A percentile compares a stretch with the other conserved stretches of the same genome.
Conservation (phyloP, 2,113 vertebrate genomes). For the Chionodraco myersi region DNA sequence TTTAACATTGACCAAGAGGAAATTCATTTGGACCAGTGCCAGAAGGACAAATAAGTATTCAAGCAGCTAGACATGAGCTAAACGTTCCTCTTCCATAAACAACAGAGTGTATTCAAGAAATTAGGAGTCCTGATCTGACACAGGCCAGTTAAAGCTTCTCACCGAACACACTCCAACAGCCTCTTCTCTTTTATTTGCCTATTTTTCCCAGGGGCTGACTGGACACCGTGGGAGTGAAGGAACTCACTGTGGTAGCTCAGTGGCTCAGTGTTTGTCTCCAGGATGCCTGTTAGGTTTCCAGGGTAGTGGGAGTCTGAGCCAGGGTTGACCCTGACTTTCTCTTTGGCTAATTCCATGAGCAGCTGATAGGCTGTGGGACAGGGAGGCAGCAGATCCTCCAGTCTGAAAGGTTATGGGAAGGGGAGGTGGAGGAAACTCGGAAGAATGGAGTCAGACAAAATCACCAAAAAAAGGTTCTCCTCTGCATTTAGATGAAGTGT, state of each 20-base stretch:
- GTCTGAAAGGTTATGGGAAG: slow-evolving; percentile 76
- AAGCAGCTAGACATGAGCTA: slow-evolving; percentile 16
- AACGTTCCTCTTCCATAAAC: slow-evolving; percentile 21
- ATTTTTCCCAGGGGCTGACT: slow-evolving; percentile 72
- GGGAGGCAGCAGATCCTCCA: slow-evolving; percentile 49
- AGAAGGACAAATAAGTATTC: slow-evolving; percentile 10
- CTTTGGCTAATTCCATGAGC: slow-evolving; percentile 64
- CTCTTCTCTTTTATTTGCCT: slow-evolving; percentile 53
- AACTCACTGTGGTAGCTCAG: slow-evolving; percentile 58
- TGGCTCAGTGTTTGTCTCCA: slow-evolving; percentile 73
- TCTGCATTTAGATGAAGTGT: slow-evolving; percentile 42
- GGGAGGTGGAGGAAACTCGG: slow-evolving; percentile 45
- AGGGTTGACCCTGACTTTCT: slow-evolving; percentile 74
- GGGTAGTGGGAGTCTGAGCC: slow-evolving; percentile 74
- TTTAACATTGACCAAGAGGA: background rate
- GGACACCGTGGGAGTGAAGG: slow-evolving; percentile 69
- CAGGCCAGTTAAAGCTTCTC: slow-evolving; percentile 32
- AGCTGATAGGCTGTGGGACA: slow-evolving; percentile 71
- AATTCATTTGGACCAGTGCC: background rate
- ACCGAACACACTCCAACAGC: slow-evolving; percentile 43
- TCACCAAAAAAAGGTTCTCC: slow-evolving; percentile 43
- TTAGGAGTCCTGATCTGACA: slow-evolving; percentile 10
- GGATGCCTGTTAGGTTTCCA: slow-evolving; percentile 79
- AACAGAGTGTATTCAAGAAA: slow-evolving; percentile 35
- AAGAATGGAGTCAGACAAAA: slow-evolving; percentile 44